A percentile compares a stretch with the other conserved stretches of the same genome.
Conservation (phyloP, 2,888 invertebrate species). For the Ctena decussata region DNA sequence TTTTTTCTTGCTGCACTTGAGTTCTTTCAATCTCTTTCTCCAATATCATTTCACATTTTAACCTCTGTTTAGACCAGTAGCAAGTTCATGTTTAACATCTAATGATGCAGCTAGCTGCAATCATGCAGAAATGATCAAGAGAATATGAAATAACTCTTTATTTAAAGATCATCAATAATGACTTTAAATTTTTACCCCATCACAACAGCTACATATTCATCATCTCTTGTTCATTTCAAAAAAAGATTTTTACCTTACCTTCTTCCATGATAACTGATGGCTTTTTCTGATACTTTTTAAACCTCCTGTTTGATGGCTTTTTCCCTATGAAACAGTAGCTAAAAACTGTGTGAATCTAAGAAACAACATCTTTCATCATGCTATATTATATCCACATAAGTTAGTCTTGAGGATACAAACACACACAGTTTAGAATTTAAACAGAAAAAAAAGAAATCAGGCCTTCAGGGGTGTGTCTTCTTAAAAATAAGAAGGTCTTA, state of each 20-base stretch:
- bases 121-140: slow-evolving; percentile 31
- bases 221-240: slow-evolving; percentile 15
- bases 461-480: too few species aligned
- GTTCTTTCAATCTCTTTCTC: too few species aligned
- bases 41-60: too few species aligned
- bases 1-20: too few species aligned
- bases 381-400: too few species aligned
- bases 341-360: neutral
- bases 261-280: slow-evolving; percentile 81
- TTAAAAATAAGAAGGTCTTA: too few species aligned
- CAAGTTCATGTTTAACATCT: slow-evolving; percentile 4
- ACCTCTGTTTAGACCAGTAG: neutral
- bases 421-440: too few species aligned
- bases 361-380: too few species aligned
- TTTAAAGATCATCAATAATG: neutral
- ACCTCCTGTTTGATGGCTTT: slow-evolving; percentile 67
- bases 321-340: neutral
- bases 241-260: slow-evolving; percentile 69
- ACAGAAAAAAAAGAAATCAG: too few species aligned
- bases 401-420: too few species aligned
- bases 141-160: neutral
- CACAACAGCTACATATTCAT: neutral
- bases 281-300: slow-evolving; percentile 75
- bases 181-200: neutral
- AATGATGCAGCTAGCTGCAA: slow-evolving; percentile 25